phyloP scores from a whole-genome alignment of 2,888 invertebrate genomes.

The Alloscopus bannaensis region DNA sequence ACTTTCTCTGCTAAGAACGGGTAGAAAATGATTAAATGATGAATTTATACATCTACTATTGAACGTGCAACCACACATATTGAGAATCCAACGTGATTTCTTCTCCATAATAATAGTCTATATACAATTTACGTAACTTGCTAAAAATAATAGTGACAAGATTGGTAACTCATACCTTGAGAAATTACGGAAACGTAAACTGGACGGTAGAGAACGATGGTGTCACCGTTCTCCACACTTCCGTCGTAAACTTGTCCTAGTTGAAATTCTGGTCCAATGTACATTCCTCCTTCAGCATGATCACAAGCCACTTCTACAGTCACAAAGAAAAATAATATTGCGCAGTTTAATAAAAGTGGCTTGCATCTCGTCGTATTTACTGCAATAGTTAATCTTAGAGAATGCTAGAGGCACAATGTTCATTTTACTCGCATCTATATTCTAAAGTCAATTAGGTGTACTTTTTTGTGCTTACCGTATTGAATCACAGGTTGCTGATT shows the following conservation, averaged over 20 bases:
- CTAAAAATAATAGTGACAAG: too few species aligned
- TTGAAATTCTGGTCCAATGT: constrained; percentile 80
- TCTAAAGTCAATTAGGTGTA: too few species aligned
- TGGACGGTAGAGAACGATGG: constrained; percentile 82
- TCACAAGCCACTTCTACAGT: constrained; percentile 82
- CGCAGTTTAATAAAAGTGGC: too few species aligned
- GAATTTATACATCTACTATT: background rate
- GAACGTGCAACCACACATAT: too few species aligned
- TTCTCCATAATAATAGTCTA: background rate
- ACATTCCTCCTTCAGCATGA: constrained; percentile 85
- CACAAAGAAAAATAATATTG: constrained; percentile 26
- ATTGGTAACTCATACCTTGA: constrained; percentile 51
- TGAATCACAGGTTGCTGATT: constrained; percentile 79
- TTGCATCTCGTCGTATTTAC: too few species aligned
- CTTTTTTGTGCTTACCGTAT: constrained; percentile 78
- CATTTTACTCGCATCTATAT: too few species aligned
- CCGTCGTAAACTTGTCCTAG: constrained; percentile 87
- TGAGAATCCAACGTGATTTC: background rate
- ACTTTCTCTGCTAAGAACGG: too few species aligned
- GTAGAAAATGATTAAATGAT: too few species aligned
- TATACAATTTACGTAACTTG: too few species aligned
- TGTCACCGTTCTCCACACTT: constrained; percentile 78
- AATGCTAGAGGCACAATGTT: too few species aligned
- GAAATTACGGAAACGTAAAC: constrained; percentile 76
- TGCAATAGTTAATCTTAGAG: too few species aligned